Evolutionary conservation across 2,113 vertebrate species (phyloP), one percentile per base, ranked within the genome.

Genomic region (Pampusana beccarii): DNA sequence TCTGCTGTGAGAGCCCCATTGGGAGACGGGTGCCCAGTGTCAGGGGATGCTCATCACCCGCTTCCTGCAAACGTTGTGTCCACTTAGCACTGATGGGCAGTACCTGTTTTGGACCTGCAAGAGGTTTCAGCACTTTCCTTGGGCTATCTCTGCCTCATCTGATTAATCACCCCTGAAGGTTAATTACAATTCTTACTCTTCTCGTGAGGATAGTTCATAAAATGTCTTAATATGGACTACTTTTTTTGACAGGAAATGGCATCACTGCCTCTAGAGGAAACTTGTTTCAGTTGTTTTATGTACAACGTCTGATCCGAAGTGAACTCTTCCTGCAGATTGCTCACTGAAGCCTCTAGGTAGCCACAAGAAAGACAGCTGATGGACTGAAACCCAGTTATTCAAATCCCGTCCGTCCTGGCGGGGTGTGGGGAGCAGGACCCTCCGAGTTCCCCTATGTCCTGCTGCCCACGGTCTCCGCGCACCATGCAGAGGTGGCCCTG

Each of bases 401-500:
- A 1, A 19, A 40, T 15, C 5, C 18, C 16, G 8, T 46, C 17
- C 19, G 44, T 17, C 18, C 44, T 46, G 44, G 44, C 18, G 44
- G 44, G 44, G 44, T 18, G 18, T 46, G n/a, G 65, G 40, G 16
- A 31, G 2, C 3, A 1, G 64, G n/a, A 21, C 28, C 62, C 20
- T 46, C 42, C 44, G 18, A 9, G 44, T 19, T 44, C 44, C 44
- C 44, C 44, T 7, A 9, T 46, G 44, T 46, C 18, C 40, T 13
- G 40, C 40, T 40, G 40, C 40, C 40, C 40, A 13, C 5, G 40
- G 40, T 12, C 40, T 11, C 44, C 44, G 18, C 44, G 10, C 17
- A 46, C 44, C 44, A 17, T 19, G 44, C 44, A 94, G 97, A 96
- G 90, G 95, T 97, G 64, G 74, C 75, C 57, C 95, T 98, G 98